These are phyloP conservation scores for Urocolius indicus DNA, from an alignment of 2,113 vertebrate genomes.

Conservation along the genomic window DNA sequence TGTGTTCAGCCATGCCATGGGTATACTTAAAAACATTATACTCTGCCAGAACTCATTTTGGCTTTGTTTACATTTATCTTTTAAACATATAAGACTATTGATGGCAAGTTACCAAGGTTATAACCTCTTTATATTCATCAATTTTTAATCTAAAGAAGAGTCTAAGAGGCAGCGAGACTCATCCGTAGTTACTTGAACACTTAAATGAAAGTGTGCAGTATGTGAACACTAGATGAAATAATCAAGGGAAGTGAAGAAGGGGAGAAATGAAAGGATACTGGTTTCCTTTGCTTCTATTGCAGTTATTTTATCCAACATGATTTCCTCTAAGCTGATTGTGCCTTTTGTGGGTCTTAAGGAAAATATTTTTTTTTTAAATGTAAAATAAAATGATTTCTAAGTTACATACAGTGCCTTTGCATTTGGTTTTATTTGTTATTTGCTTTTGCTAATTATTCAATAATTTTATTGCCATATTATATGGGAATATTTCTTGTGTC, in stretches of 20 bases:
- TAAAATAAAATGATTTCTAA: not conserved
- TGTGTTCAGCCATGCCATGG: constrained; percentile 85
- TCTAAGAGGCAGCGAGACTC: constrained; percentile 66
- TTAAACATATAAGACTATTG: constrained; percentile 78
- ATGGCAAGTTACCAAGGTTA: constrained; percentile 81
- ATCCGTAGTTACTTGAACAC: constrained; percentile 69
- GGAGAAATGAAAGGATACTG: constrained; percentile 13
- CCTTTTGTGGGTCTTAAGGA: not conserved
- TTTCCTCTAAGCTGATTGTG: constrained; percentile 35
- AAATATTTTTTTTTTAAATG: not conserved
- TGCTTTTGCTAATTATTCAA: not conserved
- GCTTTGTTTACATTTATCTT: constrained; percentile 84
- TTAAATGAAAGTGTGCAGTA: constrained; percentile 51
- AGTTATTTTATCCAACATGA: constrained; percentile 24
- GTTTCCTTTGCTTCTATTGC: constrained; percentile 28
- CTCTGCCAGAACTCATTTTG: constrained; percentile 78
- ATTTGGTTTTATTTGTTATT: not conserved
- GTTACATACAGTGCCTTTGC: not conserved
- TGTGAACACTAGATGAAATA: constrained; percentile 37
- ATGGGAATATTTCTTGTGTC: not conserved
- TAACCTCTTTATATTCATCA: constrained; percentile 80
- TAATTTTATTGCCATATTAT: not conserved
- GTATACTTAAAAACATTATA: constrained; percentile 83
- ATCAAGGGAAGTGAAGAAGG: constrained; percentile 25
- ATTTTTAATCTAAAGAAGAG: constrained; percentile 83